Conservation (phyloP, 1,140 invertebrate genomes). For the Rhizoglyphus robini region DNA sequence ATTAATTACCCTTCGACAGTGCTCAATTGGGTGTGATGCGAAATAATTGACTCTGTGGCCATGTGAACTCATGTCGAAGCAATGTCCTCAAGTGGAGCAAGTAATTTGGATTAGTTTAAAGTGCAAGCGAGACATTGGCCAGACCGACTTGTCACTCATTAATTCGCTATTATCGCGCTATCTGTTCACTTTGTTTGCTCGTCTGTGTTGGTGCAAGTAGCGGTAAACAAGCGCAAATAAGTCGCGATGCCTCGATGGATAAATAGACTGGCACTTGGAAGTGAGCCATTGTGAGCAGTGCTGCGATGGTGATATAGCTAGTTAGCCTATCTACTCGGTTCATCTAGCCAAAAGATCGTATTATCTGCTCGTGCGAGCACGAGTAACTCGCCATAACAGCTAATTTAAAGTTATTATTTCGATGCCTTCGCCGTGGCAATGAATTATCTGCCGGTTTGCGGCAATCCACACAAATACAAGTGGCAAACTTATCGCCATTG, state of each 20-base stretch:
- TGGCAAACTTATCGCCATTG: no score
- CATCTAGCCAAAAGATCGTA: conserved; percentile 14
- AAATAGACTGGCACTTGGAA: no score
- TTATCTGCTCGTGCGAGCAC: conserved; percentile 9
- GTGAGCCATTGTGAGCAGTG: no score
- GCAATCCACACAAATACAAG: background rate
- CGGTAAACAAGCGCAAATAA: conserved; percentile 7
- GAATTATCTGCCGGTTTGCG: background rate
- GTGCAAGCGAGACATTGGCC: background rate
- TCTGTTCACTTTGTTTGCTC: background rate
- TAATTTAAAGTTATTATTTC: conserved; percentile 19
- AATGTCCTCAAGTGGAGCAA: background rate
- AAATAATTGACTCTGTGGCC: background rate
- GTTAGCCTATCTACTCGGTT: conserved; percentile 4
- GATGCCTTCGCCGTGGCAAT: background rate
- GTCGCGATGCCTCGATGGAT: background rate
- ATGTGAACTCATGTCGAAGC: background rate
- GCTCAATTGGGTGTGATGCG: background rate
- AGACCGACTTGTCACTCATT: background rate
- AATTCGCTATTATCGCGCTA: background rate
- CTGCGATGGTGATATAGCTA: background rate
- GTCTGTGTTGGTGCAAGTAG: background rate
- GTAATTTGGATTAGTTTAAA: conserved; percentile 9
- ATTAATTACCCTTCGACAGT: background rate
- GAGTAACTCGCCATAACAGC: background rate